Evolutionary conservation across 2,113 vertebrate genomes (phyloP).

Genomic region (Scopus umbretta): DNA sequence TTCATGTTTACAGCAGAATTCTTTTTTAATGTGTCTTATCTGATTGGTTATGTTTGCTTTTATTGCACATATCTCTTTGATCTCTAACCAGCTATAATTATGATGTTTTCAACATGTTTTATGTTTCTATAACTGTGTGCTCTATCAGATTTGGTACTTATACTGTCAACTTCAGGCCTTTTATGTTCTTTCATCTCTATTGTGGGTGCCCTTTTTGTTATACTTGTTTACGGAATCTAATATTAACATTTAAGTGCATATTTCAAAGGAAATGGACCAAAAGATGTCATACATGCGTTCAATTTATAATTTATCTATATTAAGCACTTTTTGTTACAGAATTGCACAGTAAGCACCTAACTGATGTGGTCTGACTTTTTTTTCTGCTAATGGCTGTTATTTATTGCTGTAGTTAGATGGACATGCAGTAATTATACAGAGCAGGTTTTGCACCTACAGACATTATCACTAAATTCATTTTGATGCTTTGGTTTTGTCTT

Average conservation of each 20-base stretch:
- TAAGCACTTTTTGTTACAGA: neutral
- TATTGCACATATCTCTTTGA: constrained; percentile 47
- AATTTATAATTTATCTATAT: neutral
- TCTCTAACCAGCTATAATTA: constrained; percentile 62
- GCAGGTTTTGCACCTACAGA: neutral
- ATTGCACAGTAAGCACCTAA: neutral
- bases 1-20: constrained; percentile 10
- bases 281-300: constrained; percentile 22
- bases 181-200: constrained; percentile 55
- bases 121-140: constrained; percentile 48
- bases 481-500: neutral
- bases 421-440: neutral
- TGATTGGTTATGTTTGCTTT: constrained; percentile 46
- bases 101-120: constrained; percentile 58
- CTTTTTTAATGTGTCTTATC: constrained; percentile 11
- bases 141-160: constrained; percentile 42
- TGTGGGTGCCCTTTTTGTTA: neutral
- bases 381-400: neutral
- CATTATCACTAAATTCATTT: neutral
- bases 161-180: constrained; percentile 49
- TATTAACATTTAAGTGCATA: constrained; percentile 38
- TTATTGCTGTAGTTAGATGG: neutral
- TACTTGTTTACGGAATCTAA: constrained; percentile 32
- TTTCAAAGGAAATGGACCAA: constrained; percentile 32
- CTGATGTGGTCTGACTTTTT: neutral